Evolutionary conservation across 2,888 invertebrate genomes (phyloP).

Genomic region (Tromatobia lineatoria): DNA sequence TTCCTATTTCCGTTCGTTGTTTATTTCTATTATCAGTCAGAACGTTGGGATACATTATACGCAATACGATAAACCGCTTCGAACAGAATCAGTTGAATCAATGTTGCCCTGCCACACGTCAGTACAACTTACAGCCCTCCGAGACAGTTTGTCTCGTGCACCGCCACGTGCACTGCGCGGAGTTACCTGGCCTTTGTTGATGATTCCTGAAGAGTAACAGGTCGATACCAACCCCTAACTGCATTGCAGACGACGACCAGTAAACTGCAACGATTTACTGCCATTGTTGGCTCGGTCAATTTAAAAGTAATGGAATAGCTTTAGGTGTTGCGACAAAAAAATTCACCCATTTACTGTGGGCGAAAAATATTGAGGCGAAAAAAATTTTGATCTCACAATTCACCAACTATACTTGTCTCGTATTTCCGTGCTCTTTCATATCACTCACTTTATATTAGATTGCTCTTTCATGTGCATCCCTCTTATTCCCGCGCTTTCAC

Average conservation of each 20-base stretch:
- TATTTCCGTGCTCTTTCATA: not conserved
- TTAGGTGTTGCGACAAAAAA: no score
- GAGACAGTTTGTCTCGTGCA: slow-evolving; percentile 51
- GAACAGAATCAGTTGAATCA: not conserved
- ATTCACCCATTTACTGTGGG: not conserved
- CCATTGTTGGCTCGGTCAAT: slow-evolving; percentile 18
- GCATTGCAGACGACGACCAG: slow-evolving; percentile 80
- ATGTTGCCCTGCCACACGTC: slow-evolving; percentile 9
- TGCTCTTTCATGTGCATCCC: slow-evolving; percentile 9
- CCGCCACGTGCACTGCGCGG: slow-evolving; percentile 51
- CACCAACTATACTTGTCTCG: not conserved
- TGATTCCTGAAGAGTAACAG: slow-evolving; percentile 79
- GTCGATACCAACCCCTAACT: slow-evolving; percentile 81
- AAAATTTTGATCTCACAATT: not conserved
- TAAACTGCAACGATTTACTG: slow-evolving; percentile 51
- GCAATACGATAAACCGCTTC: not conserved
- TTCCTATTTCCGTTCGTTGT: no score
- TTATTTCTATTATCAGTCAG: not conserved
- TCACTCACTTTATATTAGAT: slow-evolving; percentile 10
- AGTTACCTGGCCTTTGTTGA: slow-evolving; percentile 78
- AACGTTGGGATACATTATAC: not conserved
- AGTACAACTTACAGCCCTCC: slow-evolving; percentile 26
- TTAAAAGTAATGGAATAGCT: slow-evolving; percentile 9
- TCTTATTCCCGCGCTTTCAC: slow-evolving; percentile 21
- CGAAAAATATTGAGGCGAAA: not conserved